phyloP scores from a whole-genome alignment of 2,113 vertebrate genomes.

The Toxotes chatareus region DNA sequence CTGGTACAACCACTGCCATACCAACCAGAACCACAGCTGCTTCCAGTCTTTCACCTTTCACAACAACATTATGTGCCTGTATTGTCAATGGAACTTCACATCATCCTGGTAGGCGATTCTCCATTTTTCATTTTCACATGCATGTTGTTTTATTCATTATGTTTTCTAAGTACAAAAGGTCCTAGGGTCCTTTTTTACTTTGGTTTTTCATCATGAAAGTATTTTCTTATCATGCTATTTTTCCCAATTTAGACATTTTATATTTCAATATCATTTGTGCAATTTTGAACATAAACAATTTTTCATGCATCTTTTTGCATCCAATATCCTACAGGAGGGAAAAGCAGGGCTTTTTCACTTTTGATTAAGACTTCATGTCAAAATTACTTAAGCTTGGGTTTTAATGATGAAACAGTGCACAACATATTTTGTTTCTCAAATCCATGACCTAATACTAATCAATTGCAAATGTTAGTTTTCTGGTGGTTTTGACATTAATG shows the following conservation, averaged over 20 bases:
- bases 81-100: conserved; percentile 29
- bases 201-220: background rate
- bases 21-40: background rate
- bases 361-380: too few relatives aligned
- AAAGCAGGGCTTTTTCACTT: too few relatives aligned
- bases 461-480: too few relatives aligned
- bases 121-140: fast-evolving
- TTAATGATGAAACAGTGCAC: too few relatives aligned
- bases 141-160: background rate
- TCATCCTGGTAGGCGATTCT: conserved; percentile 51
- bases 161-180: background rate
- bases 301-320: too few relatives aligned
- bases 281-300: too few relatives aligned
- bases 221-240: background rate
- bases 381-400: too few relatives aligned
- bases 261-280: background rate
- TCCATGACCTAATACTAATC: too few relatives aligned
- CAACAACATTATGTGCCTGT: conserved; percentile 49
- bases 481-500: too few relatives aligned
- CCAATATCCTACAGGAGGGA: too few relatives aligned
- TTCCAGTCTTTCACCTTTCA: background rate
- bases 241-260: background rate
- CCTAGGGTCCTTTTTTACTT: background rate
- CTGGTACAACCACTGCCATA: background rate
- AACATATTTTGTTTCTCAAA: too few relatives aligned